These are phyloP conservation scores for Drosophila orosa DNA, from an alignment of 1,140 invertebrate species.

Conservation along the genomic window DNA sequence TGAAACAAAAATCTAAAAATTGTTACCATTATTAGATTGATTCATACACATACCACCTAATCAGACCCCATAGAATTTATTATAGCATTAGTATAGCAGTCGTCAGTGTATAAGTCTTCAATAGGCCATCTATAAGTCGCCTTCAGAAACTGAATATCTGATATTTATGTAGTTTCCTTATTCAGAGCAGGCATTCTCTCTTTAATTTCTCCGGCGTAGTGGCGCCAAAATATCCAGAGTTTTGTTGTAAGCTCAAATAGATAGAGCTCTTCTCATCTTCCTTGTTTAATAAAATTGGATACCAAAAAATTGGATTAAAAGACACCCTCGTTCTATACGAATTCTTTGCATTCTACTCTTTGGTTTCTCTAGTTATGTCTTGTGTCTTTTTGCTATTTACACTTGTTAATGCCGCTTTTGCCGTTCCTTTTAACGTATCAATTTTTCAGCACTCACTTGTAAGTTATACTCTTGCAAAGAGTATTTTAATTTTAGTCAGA, in stretches of 20 bases:
- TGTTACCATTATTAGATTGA: too few relatives aligned
- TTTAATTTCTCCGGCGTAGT: not conserved
- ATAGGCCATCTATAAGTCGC: not conserved
- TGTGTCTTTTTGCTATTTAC: conserved; percentile 58
- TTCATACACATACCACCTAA: too few relatives aligned
- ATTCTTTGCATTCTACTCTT: conserved; percentile 14
- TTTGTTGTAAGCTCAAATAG: not conserved
- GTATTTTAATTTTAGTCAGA: conserved; percentile 46
- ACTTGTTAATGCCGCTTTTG: conserved; percentile 51
- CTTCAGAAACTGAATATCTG: not conserved
- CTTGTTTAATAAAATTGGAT: not conserved
- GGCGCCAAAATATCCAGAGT: not conserved
- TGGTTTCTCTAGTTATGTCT: conserved; percentile 13
- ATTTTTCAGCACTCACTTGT: not conserved
- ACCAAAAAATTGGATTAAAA: not conserved
- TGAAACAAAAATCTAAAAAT: not conserved
- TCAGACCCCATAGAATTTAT: too few relatives aligned
- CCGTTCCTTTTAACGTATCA: not conserved
- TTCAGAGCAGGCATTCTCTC: not conserved
- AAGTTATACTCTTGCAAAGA: not conserved
- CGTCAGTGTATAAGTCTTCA: not conserved
- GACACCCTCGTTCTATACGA: not conserved
- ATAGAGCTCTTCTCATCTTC: not conserved
- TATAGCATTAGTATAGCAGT: too few relatives aligned
- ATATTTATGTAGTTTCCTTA: not conserved